Base-by-base conservation (phyloP, 2,797 vertebrate genomes). In the Centroberyx gerrardi region DNA sequence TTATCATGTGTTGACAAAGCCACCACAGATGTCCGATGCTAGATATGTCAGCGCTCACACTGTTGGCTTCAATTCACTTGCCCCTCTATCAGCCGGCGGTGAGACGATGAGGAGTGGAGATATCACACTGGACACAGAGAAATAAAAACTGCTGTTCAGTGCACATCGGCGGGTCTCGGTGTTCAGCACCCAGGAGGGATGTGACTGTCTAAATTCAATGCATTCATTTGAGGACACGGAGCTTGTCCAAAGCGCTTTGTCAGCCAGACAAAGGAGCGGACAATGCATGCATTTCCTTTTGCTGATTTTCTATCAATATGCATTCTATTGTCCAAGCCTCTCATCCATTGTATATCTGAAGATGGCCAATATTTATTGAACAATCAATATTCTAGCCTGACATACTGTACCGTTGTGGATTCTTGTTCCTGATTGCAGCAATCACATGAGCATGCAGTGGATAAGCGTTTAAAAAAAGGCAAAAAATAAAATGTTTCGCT, bases 251-350 rank as follows among this genome's bases (percentile, higher is more conserved):
- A 85, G 44, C 61, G 67, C 66, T 66, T 80, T 84, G 85, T 89
- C 80, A 80, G 74, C 60, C 75, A 67, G 49, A 88, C 76, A 87
- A 81, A 89, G 81, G 64, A 54, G 51, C 53, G 56, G 51, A 72
- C 58, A 65, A 68, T 18, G 61, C 62, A 72, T 67, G 9, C 7
- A 48, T 80, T 79, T 71, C 8, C 63, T 54, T 61, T 51, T 53
- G 2, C 59, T 52, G 17, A 28, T 60, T 65, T 18, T 31, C 53
- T 51, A 56, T 72, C 84, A 76, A 67, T 72, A 74, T 60, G 61
- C 69, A 80, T 71, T 83, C 62, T 74, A n/a, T 49, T 75, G 51
- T 61, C 42, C 63, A 29, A 27, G 54, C 53, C 67, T 49, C 72
- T 66, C 67, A 71, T 60, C 63, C 48, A 81, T 69, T 76, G 74